These are phyloP conservation scores for Eremobia ochroleuca DNA, from an alignment of 2,888 invertebrate species.

Conservation along the genomic window DNA sequence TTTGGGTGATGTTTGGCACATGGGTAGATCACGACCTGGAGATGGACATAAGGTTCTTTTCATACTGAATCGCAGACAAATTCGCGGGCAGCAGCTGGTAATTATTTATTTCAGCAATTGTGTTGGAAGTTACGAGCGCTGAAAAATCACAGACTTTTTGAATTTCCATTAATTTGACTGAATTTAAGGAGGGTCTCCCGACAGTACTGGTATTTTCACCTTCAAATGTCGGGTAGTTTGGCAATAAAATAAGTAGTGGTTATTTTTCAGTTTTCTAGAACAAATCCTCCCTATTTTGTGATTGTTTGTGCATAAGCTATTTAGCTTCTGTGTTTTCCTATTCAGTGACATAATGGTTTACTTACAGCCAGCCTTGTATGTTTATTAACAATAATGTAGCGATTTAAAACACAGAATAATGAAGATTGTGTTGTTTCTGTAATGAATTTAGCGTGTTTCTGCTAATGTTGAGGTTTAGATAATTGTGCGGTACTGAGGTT, in stretches of 20 bases:
- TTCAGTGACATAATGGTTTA: slow-evolving; percentile 52
- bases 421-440: slow-evolving; percentile 57
- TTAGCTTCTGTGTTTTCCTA: slow-evolving; percentile 24
- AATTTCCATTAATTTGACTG: neutral
- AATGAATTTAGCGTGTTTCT: slow-evolving; percentile 61
- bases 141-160: neutral
- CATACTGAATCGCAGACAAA: too few species aligned
- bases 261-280: neutral
- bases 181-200: neutral
- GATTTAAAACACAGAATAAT: slow-evolving; percentile 62
- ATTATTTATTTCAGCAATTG: neutral
- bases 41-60: too few species aligned
- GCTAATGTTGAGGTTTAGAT: slow-evolving; percentile 56
- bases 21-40: too few species aligned
- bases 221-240: neutral
- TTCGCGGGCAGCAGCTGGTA: too few species aligned
- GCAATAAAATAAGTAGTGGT: neutral
- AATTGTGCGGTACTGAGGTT: slow-evolving; percentile 37
- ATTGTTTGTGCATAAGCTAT: neutral
- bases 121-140: neutral
- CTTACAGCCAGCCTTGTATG: slow-evolving; percentile 65
- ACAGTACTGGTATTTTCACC: neutral
- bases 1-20: too few species aligned
- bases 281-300: neutral
- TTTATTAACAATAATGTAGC: slow-evolving; percentile 65